These are phyloP conservation scores for Teleopsis dalmanni DNA, from an alignment of 1,140 invertebrate species.

Conservation along the genomic window DNA sequence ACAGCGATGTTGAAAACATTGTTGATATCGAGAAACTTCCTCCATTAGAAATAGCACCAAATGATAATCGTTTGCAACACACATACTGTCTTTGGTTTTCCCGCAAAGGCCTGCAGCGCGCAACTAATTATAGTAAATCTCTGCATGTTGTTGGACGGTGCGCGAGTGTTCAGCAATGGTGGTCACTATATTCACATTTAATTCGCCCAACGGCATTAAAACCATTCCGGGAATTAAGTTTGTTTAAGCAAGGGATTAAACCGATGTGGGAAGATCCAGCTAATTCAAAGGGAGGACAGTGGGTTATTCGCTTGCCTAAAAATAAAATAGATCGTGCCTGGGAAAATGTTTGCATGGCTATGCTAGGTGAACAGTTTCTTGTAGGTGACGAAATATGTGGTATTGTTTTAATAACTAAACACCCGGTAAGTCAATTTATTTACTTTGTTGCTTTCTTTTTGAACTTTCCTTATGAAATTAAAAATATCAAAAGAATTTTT, in stretches of 20 bases:
- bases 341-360: conserved; percentile 97
- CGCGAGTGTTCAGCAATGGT: conserved; percentile 91
- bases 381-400: conserved; percentile 98
- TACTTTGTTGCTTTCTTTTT: neutral
- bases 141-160: conserved; percentile 65
- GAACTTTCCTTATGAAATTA: neutral
- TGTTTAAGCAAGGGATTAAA: conserved; percentile 97
- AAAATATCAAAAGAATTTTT: too few species aligned
- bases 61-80: conserved; percentile 73
- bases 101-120: conserved; percentile 38
- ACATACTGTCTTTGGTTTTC: conserved; percentile 72
- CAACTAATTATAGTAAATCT: conserved; percentile 42
- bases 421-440: conserved; percentile 58
- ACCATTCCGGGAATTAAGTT: conserved; percentile 88
- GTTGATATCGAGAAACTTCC: conserved; percentile 43
- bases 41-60: conserved; percentile 54
- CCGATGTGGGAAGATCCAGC: conserved; percentile 98
- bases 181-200: conserved; percentile 89
- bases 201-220: conserved; percentile 79
- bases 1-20: conserved; percentile 42
- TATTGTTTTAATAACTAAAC: conserved; percentile 89
- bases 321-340: conserved; percentile 91
- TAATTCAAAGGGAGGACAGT: conserved; percentile 94
- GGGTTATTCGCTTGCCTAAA: conserved; percentile 90
- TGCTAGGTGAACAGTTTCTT: conserved; percentile 98